Evolutionary conservation across 2,113 vertebrate species (phyloP), one percentile per base, ranked within the genome.

Genomic region (Brienomyrus brachyistius): DNA sequence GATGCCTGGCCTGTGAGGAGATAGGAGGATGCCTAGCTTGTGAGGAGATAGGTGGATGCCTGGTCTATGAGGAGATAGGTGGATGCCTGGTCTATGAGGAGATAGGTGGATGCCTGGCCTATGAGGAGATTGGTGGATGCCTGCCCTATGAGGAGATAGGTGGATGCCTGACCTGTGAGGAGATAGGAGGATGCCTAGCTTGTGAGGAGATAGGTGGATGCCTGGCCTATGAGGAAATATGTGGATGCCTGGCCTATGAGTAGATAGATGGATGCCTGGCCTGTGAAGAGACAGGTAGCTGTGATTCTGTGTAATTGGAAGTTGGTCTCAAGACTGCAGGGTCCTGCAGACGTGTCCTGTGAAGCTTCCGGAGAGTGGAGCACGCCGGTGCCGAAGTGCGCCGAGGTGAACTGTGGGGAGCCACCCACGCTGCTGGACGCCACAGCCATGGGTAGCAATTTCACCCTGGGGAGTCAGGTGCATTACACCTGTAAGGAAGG

Each of bases 401-500:
- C 91, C 27, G 92, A 94, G 21, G 88, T 99, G 90, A 93, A 95
- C 70, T 99, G 98, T 89, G 96, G 95, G 11, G 92, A 95, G 17
- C 98, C 98, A 0, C 97, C 97, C 0, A 5, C 93, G 56, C 95
- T 99, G 92, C 96, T 92, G 92, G 97, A 98, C 2, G 98, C 98
- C 0, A 85, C 94, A 89, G 91, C 94, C 56, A 92, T 52, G 0
- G 98, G 98, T 62, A 94, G 93, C 88, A 97, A 97, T 94, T 98
- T 97, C 80, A 98, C 97, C 62, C 96, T 97, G 92, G 97, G 97
- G 89, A 97, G 92, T 94, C 95, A 88, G 0, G 95, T 98, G 93
- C 96, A 96, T 93, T 99, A 98, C 90, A 94, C 90, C 21, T 99
- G 98, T 95, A 98, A 97, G 94, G 97, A 99, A 96, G 98, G 98